Evolutionary conservation across 2,113 vertebrate genomes (phyloP).

Genomic region (Pungitius pungitius): DNA sequence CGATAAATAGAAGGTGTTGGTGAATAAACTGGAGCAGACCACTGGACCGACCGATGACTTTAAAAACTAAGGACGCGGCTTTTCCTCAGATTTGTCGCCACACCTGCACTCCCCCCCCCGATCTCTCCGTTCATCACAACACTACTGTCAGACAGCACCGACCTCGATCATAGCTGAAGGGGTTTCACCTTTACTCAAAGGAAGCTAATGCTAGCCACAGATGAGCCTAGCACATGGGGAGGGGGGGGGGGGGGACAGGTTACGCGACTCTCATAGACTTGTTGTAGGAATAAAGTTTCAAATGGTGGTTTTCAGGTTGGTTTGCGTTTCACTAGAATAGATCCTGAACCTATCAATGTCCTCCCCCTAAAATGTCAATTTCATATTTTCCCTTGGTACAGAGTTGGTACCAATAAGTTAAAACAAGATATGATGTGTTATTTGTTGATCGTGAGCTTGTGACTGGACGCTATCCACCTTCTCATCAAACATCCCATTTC

Average conservation of each 20-base stretch:
- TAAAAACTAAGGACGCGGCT: constrained; percentile 4
- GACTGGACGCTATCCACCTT: background rate
- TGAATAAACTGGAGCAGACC: constrained; percentile 76
- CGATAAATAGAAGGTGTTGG: constrained; percentile 30
- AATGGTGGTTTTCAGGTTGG: background rate
- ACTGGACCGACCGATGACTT: constrained; percentile 50
- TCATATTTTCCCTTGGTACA: background rate
- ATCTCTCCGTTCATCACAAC: constrained; percentile 9
- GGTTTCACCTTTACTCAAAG: background rate
- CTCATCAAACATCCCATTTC: background rate
- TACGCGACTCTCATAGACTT: background rate
- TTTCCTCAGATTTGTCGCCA: constrained; percentile 1
- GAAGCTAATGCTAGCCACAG: background rate
- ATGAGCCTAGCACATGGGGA: background rate
- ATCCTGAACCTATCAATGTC: no score
- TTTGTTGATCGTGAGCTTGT: background rate
- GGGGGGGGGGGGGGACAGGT: background rate
- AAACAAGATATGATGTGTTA: background rate
- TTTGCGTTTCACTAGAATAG: background rate
- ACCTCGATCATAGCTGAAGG: constrained; percentile 11
- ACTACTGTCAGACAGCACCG: constrained; percentile 39
- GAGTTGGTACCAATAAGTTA: background rate
- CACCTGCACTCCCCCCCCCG: background rate
- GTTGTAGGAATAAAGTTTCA: background rate
- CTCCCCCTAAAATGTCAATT: no score